Percentiles rank a stretch among this genome's conserved stretches.
Evolutionary conservation across 2,113 vertebrate species (phyloP).

Genomic region (Hippocampus abdominalis): DNA sequence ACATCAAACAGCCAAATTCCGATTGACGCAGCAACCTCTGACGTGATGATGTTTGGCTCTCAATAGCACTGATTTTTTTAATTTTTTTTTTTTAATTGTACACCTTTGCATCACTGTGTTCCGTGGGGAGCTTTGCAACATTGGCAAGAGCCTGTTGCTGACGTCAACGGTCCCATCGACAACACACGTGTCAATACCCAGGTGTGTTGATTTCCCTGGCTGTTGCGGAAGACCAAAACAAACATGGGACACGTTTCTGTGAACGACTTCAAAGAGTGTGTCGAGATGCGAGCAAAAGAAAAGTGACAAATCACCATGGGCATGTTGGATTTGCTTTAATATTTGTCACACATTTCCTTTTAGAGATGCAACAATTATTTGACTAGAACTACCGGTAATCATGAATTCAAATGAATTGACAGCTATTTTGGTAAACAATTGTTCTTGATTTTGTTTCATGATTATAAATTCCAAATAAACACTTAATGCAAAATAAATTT

Average conservation of each 20-base stretch:
- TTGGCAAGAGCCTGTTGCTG: constrained; percentile 31
- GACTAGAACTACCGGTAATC: too few relatives aligned
- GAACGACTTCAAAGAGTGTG: background rate
- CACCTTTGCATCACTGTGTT: background rate
- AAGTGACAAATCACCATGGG: background rate
- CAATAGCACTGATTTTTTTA: background rate
- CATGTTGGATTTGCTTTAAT: background rate
- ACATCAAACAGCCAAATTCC: too few relatives aligned
- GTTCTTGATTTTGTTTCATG: too few relatives aligned
- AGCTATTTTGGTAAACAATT: too few relatives aligned
- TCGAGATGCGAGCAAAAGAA: background rate
- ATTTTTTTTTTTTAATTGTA: too few relatives aligned
- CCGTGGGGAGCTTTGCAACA: constrained; percentile 23
- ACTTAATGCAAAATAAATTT: too few relatives aligned
- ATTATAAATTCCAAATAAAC: too few relatives aligned
- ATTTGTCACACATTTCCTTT: background rate
- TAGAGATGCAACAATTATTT: too few relatives aligned
- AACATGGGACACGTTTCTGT: background rate
- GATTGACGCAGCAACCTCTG: too few relatives aligned
- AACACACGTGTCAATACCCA: constrained; percentile 6
- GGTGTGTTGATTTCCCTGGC: constrained; percentile 9
- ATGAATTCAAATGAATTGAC: too few relatives aligned
- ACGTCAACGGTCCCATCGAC: constrained; percentile 20
- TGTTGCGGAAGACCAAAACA: background rate
- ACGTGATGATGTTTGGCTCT: background rate